Conservation (phyloP, 2,113 vertebrate genomes). For the Lipophrys pholis region DNA sequence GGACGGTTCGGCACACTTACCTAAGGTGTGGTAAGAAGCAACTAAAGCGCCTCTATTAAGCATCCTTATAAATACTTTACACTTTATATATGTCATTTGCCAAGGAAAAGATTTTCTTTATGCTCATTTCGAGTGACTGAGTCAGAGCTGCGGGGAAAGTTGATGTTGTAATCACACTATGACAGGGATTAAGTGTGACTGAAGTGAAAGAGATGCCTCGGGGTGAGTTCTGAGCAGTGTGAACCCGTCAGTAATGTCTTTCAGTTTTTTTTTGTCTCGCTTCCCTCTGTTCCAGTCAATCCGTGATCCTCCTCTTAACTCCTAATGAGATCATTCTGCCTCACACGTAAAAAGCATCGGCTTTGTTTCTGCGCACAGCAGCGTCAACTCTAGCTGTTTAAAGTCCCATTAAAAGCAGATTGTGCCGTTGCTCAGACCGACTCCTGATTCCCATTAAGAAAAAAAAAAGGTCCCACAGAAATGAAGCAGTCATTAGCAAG, state of each 20-base stretch:
- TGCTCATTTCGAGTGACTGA: background rate
- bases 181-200: conserved; percentile 30
- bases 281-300: conserved; percentile 54
- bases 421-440: conserved; percentile 59
- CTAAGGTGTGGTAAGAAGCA: background rate
- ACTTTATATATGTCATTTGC: background rate
- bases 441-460: conserved; percentile 72
- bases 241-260: conserved; percentile 47
- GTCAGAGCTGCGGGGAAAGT: conserved; percentile 25
- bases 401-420: conserved; percentile 74
- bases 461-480: conserved; percentile 63
- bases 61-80: background rate
- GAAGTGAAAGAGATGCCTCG: conserved; percentile 28
- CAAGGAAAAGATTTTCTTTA: conserved; percentile 4
- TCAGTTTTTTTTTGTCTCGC: conserved; percentile 13
- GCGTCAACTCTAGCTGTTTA: conserved; percentile 48
- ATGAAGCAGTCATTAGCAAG: conserved; percentile 73
- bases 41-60: background rate
- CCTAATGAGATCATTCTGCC: conserved; percentile 68
- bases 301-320: conserved; percentile 54
- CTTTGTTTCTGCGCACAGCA: conserved; percentile 46
- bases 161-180: conserved; percentile 25
- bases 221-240: conserved; percentile 39
- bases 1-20: background rate
- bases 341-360: conserved; percentile 52